These are phyloP conservation scores for Cliona cf. orientalis DNA, from an alignment of 37 sponge, comb jelly and placozoan species.

Conservation along the genomic window DNA sequence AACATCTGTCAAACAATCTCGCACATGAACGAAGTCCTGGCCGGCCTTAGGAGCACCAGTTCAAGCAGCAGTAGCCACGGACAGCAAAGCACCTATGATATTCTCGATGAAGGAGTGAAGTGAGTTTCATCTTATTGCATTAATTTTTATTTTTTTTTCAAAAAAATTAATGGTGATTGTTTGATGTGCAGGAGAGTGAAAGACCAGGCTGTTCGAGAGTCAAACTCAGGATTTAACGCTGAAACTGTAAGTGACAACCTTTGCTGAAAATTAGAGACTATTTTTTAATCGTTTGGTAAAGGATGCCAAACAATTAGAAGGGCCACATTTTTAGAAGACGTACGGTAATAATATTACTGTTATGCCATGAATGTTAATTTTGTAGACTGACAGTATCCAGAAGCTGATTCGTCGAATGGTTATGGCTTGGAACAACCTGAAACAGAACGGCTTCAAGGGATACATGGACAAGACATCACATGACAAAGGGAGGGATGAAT, in stretches of 20 bases:
- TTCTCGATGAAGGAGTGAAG: not conserved
- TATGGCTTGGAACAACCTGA: constrained; percentile 51
- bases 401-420: not conserved
- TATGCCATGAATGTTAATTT: too few relatives aligned
- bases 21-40: constrained; percentile 36
- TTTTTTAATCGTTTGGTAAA: too few relatives aligned
- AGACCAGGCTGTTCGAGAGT: constrained; percentile 3
- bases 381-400: not conserved
- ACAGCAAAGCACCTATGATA: not conserved
- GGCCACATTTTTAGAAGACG: too few relatives aligned
- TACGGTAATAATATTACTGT: too few relatives aligned
- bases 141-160: too few relatives aligned
- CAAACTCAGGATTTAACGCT: too few relatives aligned
- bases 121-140: not conserved
- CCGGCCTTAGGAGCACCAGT: constrained; percentile 13
- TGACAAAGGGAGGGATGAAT: not conserved
- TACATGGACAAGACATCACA: constrained; percentile 11
- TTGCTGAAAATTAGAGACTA: too few relatives aligned
- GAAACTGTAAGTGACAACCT: too few relatives aligned
- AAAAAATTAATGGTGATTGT: too few relatives aligned
- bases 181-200: constrained; percentile 36
- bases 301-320: too few relatives aligned
- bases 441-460: constrained; percentile 16
- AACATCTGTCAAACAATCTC: constrained; percentile 34
- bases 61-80: not conserved